Conservation (phyloP, 2,113 vertebrate species). For the Microcebus ravelobensis region DNA sequence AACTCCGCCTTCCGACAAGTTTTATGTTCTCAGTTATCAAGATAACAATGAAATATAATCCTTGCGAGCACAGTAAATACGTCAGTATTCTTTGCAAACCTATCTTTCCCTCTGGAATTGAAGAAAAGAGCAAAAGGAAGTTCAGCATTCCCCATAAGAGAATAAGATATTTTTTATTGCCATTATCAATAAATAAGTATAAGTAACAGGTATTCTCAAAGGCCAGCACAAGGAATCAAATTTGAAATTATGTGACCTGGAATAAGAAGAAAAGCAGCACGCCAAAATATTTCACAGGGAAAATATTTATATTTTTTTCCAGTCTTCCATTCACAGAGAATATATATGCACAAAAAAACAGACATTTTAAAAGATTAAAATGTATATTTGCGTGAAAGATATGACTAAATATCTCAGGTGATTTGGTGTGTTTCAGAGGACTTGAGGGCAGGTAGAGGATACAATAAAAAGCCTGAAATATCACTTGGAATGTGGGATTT, state of each 20-base stretch:
- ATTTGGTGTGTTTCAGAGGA: conserved; percentile 23
- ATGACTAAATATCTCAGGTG: conserved; percentile 55
- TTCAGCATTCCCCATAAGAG: conserved; percentile 42
- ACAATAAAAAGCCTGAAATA: conserved; percentile 36
- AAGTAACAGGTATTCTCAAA: conserved; percentile 45
- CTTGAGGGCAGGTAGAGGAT: background rate
- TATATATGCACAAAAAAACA: background rate
- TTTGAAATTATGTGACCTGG: background rate
- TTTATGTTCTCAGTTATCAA: conserved; percentile 55
- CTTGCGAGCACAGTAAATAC: conserved; percentile 34
- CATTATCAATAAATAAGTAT: conserved; percentile 26
- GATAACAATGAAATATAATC: conserved; percentile 61
- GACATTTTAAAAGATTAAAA: conserved; percentile 30
- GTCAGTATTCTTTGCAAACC: conserved; percentile 66
- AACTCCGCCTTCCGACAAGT: conserved; percentile 8
- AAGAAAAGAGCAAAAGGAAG: conserved; percentile 58
- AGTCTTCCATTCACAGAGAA: conserved; percentile 4
- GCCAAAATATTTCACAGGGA: conserved; percentile 13
- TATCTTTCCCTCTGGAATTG: conserved; percentile 51
- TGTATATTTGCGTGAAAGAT: background rate
- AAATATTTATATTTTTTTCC: conserved; percentile 30
- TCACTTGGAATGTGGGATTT: conserved; percentile 26
- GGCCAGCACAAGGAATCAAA: background rate
- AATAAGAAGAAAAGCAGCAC: background rate
- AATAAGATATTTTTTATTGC: conserved; percentile 45